phyloP scores from a whole-genome alignment of 2,797 vertebrate genomes.

The Myotis myotis region DNA sequence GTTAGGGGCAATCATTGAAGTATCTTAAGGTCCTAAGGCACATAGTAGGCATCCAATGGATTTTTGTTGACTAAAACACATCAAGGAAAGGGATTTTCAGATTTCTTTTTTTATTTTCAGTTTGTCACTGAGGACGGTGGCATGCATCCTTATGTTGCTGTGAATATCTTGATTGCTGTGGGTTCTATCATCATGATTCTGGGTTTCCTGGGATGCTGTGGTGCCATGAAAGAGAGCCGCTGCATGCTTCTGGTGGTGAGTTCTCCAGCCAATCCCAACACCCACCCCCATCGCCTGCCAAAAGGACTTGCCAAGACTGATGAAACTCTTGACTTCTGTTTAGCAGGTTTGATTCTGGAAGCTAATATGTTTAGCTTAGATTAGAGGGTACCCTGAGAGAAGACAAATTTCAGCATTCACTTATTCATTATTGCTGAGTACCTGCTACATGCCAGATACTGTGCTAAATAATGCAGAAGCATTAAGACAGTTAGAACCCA shows the following conservation, averaged over 20 bases:
- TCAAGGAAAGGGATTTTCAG: constrained; percentile 21
- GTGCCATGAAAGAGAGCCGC: constrained; percentile 89
- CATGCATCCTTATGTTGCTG: background rate
- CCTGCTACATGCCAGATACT: background rate
- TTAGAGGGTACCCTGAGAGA: background rate
- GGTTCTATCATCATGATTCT: constrained; percentile 91
- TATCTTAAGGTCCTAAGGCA: background rate
- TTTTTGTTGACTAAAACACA: background rate
- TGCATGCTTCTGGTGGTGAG: constrained; percentile 91
- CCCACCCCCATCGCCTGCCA: background rate
- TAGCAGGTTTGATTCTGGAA: background rate
- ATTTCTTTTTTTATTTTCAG: constrained; percentile 73
- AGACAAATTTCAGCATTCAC: background rate
- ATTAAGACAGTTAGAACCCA: background rate
- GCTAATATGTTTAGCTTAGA: background rate
- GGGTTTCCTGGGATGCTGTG: constrained; percentile 93
- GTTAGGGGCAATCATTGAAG: background rate
- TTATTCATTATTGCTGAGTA: background rate
- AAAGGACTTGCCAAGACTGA: background rate
- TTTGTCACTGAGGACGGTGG: background rate
- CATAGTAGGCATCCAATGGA: background rate
- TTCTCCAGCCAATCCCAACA: background rate
- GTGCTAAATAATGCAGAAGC: background rate
- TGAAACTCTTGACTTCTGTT: background rate
- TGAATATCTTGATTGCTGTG: constrained; percentile 88